Conservation (phyloP, 2,113 vertebrate species). For the Emydura subglobosa region DNA sequence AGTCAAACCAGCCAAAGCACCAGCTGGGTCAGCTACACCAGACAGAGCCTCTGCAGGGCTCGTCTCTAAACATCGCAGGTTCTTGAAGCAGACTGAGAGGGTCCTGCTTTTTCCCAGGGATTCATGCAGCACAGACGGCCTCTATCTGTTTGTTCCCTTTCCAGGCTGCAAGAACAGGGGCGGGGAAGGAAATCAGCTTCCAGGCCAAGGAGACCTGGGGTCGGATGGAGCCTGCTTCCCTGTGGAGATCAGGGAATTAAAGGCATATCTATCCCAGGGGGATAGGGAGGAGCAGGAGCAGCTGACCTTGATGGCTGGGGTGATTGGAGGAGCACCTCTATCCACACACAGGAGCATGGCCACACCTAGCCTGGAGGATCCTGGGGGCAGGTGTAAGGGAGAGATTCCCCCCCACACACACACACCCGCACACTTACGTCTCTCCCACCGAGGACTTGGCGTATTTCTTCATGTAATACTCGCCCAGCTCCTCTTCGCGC, state of each 20-base stretch:
- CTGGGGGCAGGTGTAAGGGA: too few relatives aligned
- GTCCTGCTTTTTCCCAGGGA: not conserved
- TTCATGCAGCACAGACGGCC: not conserved
- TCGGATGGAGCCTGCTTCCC: not conserved
- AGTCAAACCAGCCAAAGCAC: not conserved
- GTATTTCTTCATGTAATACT: constrained; percentile 97
- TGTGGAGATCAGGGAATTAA: not conserved
- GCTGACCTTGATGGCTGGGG: not conserved
- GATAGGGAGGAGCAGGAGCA: not conserved
- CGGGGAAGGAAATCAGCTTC: not conserved
- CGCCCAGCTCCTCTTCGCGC: constrained; percentile 92
- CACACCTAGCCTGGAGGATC: not conserved
- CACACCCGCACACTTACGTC: constrained; percentile 80
- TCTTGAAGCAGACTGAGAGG: not conserved
- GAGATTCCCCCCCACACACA: accelerated
- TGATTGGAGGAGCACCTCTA: not conserved
- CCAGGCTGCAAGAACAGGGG: not conserved
- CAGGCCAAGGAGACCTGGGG: not conserved
- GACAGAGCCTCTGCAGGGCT: not conserved
- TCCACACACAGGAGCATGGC: not conserved
- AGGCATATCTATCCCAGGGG: not conserved
- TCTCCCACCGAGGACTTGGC: constrained; percentile 91
- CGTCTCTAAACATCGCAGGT: not conserved
- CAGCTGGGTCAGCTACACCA: not conserved
- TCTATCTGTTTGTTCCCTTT: not conserved